Evolutionary conservation across 2,113 vertebrate genomes (phyloP), one percentile per base, ranked within the genome.

Genomic region (Neolamprologus toae): DNA sequence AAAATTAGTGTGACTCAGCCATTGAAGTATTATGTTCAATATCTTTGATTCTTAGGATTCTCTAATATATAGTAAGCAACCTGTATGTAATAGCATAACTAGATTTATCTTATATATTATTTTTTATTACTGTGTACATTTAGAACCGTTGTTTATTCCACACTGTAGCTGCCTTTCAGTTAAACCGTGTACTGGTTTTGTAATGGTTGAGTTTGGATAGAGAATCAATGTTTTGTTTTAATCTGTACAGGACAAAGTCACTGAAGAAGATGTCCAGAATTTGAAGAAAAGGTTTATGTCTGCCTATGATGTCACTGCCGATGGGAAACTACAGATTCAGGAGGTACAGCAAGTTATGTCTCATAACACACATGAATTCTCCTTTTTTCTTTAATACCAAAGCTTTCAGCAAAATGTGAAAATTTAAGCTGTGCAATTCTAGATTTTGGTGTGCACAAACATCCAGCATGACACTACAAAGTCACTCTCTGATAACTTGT

Each of bases 241-340:
- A 85, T 45, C 10, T 68, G 2, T 88, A 26, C 8, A 99, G 98
- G 96, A 96, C 13, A 90, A 95, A 16, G 90, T 96, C 90, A 96
- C 96, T 10, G 96, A 97, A 81, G 97, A 97, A 86, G 89, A 92
- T 42, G 95, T 98, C 45, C 96, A 96, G 90, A 96, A 90, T 78
- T 80, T 98, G 94, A 99, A 99, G 92, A 89, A 98, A 86, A 95
- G 96, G 40, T 97, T 98, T 31, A 96, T 97, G 97, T 97, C 97
- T 2, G 86, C 96, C 45, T 97, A 97, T 0, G 89, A 97, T 9
- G 88, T 95, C 80, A 97, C 96, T 2, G 76, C 97, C 53, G 98
- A 98, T 4, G 97, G 97, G 47, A 97, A 84, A 31, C 92, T 99
- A 49, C 96, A 96, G 92, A 99, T 99, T 88, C 97, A 99, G 80